A percentile compares a stretch with the other conserved stretches of the same genome.
Conservation (phyloP, 2,888 invertebrate genomes). For the Leptinotarsa juncta region DNA sequence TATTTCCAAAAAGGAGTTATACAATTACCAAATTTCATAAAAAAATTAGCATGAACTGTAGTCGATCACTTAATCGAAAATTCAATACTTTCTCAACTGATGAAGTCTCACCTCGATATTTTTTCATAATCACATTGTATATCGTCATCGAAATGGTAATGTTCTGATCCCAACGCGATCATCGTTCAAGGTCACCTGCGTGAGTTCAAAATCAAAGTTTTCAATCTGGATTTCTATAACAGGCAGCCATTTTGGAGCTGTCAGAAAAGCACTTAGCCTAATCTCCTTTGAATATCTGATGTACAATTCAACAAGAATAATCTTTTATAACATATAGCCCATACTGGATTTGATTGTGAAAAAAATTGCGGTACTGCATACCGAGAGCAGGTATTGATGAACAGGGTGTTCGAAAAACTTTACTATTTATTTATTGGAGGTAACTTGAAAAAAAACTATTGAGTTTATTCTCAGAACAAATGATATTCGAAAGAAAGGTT, state of each 20-base stretch:
- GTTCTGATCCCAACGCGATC: conserved; percentile 6
- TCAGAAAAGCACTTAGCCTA: conserved; percentile 49
- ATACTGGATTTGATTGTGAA: conserved; percentile 37
- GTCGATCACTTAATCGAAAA: no score
- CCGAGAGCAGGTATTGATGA: conserved; percentile 28
- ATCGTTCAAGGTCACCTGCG: conserved; percentile 34
- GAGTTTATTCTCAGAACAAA: not conserved
- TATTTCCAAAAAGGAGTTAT: no score
- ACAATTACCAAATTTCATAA: no score
- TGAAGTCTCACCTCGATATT: not conserved
- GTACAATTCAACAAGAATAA: conserved; percentile 43
- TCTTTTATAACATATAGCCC: conserved; percentile 35
- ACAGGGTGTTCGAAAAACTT: conserved; percentile 1
- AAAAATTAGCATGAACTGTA: no score
- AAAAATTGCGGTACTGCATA: conserved; percentile 35
- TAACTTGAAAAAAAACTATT: not conserved
- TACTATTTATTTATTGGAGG: not conserved
- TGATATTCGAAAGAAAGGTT: no score
- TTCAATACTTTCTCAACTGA: no score
- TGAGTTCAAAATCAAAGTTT: conserved; percentile 39
- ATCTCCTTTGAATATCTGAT: conserved; percentile 42
- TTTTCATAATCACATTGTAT: conserved; percentile 16
- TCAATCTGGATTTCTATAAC: conserved; percentile 42
- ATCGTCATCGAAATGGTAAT: conserved; percentile 11
- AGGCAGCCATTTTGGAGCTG: conserved; percentile 44